These are phyloP conservation scores for Eutolmus rufibarbis DNA, from an alignment of 2,888 invertebrate genomes.

Conservation along the genomic window DNA sequence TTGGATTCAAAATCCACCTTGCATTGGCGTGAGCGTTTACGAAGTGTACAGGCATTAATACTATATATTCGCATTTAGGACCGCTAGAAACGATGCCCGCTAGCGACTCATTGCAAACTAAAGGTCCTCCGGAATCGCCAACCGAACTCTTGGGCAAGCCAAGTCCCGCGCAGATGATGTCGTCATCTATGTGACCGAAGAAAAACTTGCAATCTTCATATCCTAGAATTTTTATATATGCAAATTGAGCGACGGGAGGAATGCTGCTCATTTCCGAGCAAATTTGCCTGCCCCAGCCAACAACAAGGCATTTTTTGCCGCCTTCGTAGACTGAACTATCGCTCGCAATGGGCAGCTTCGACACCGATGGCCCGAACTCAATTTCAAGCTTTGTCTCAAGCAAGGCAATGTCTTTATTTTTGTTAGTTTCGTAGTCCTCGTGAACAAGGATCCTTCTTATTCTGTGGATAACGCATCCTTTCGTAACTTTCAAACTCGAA, in stretches of 20 bases:
- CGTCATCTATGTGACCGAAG: too few relatives aligned
- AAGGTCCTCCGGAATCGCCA: background rate
- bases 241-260: background rate
- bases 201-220: background rate
- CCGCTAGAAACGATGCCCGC: background rate
- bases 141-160: background rate
- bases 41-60: background rate
- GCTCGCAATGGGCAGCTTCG: background rate
- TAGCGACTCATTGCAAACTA: background rate
- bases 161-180: background rate
- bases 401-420: background rate
- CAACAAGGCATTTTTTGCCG: background rate
- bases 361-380: background rate
- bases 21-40: background rate
- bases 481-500: background rate
- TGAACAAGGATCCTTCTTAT: background rate
- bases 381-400: background rate
- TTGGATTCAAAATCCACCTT: background rate
- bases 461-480: background rate
- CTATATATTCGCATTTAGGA: background rate
- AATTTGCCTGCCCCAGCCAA: background rate
- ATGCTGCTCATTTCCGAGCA: background rate
- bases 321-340: background rate
- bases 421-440: background rate
- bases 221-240: background rate